These are phyloP conservation scores for Semicossyphus pulcher DNA, from an alignment of 2,113 vertebrate species.

Conservation along the genomic window DNA sequence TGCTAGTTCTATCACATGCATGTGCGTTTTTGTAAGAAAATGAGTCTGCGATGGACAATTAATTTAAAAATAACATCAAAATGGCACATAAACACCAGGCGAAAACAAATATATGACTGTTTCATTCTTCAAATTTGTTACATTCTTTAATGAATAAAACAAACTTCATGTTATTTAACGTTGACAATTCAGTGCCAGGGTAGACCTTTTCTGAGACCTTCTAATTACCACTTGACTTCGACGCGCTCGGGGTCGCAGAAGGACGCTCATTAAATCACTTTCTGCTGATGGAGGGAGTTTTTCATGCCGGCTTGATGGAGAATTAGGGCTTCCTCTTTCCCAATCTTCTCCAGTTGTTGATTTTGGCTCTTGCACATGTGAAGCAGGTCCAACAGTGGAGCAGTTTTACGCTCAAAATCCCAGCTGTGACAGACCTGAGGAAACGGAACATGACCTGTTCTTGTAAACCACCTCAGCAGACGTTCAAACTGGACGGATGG, in stretches of 20 bases:
- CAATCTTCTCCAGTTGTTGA: slow-evolving; percentile 41
- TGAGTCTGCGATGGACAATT: not conserved
- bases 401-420: slow-evolving; percentile 68
- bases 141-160: not conserved
- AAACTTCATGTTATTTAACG: not conserved
- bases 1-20: slow-evolving; percentile 12
- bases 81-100: slow-evolving; percentile 43
- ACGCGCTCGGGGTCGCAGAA: not conserved
- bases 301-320: slow-evolving; percentile 32
- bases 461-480: slow-evolving; percentile 5
- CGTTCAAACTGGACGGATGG: not conserved
- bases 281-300: slow-evolving; percentile 53
- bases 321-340: slow-evolving; percentile 43
- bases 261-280: slow-evolving; percentile 10
- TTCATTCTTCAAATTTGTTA: slow-evolving; percentile 1
- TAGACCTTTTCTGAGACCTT: slow-evolving; percentile 1
- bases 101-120: not conserved
- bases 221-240: not conserved
- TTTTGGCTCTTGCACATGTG: slow-evolving; percentile 44
- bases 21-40: not conserved
- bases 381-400: slow-evolving; percentile 1
- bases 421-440: slow-evolving; percentile 81
- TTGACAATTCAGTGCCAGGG: not conserved
- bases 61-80: slow-evolving; percentile 55
- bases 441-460: slow-evolving; percentile 41